Conservation (phyloP, 2,113 vertebrate species). For the Hemibagrus wyckioides region DNA sequence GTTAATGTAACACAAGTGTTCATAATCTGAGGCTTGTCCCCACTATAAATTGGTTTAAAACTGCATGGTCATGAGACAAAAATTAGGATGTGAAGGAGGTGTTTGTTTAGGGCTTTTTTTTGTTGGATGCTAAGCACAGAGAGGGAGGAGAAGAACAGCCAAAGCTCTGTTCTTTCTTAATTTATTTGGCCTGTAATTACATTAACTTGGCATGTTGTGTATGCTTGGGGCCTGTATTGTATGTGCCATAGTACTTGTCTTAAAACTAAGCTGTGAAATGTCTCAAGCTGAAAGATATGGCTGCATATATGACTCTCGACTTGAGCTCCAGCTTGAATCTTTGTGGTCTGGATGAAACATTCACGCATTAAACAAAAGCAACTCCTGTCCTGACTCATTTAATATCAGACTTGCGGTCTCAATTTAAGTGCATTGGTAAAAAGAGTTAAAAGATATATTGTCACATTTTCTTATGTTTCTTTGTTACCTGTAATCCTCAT, state of each 20-base stretch:
- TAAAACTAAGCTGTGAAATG: slow-evolving; percentile 19
- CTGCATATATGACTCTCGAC: background rate
- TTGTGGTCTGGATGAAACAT: background rate
- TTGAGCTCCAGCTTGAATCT: background rate
- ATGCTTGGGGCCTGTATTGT: slow-evolving; percentile 25
- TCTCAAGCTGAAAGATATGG: background rate
- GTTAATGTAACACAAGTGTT: slow-evolving; percentile 19
- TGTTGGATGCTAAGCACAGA: slow-evolving; percentile 48
- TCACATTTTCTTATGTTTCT: background rate
- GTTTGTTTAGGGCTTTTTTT: slow-evolving; percentile 64
- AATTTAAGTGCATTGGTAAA: too few relatives aligned
- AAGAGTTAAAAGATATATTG: too few relatives aligned
- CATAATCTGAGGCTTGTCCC: slow-evolving; percentile 27
- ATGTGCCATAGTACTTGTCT: slow-evolving; percentile 10
- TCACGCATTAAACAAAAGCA: background rate
- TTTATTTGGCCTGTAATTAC: slow-evolving; percentile 68
- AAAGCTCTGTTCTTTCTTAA: slow-evolving; percentile 63
- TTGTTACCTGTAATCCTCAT: slow-evolving; percentile 33
- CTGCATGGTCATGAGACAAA: slow-evolving; percentile 68
- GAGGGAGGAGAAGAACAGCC: slow-evolving; percentile 57
- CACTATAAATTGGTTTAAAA: slow-evolving; percentile 65
- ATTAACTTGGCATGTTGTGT: slow-evolving; percentile 61
- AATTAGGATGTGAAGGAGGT: slow-evolving; percentile 69
- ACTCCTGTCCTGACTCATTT: too few relatives aligned
- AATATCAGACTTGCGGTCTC: too few relatives aligned